Conservation (phyloP, 2,797 vertebrate species). For the Sebastes vulpes region DNA sequence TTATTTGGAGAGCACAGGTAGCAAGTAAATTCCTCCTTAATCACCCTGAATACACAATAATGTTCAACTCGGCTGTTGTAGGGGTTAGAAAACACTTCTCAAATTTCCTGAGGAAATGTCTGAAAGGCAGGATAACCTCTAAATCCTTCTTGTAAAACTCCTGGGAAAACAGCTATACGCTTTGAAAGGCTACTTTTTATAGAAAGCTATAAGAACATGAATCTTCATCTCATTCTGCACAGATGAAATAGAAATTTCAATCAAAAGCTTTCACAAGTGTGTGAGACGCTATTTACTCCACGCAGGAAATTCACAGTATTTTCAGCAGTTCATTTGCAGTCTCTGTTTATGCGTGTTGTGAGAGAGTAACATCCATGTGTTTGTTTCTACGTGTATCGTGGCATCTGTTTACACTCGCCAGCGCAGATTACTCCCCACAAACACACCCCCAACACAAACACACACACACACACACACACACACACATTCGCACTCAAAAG, state of each 20-base stretch:
- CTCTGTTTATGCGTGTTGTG: conserved; percentile 19
- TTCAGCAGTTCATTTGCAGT: conserved; percentile 10
- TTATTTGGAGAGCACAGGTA: conserved; percentile 66
- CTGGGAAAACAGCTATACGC: conserved; percentile 4
- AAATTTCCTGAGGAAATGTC: conserved; percentile 46
- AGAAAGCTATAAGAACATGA: conserved; percentile 28
- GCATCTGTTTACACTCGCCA: conserved; percentile 79
- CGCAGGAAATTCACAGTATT: conserved; percentile 28
- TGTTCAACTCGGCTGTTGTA: conserved; percentile 38
- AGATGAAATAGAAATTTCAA: conserved; percentile 36
- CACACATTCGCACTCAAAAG: conserved; percentile 43
- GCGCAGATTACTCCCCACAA: conserved; percentile 58
- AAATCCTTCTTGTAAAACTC: conserved; percentile 28
- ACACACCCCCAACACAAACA: conserved; percentile 32
- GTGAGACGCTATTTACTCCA: conserved; percentile 35
- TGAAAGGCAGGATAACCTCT: conserved; percentile 56
- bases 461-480: conserved; percentile 12
- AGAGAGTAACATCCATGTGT: conserved; percentile 9
- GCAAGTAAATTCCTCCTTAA: conserved; percentile 60
- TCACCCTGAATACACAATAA: conserved; percentile 58
- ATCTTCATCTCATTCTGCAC: conserved; percentile 15
- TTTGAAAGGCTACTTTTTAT: conserved; percentile 39
- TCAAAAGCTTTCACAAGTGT: conserved; percentile 8
- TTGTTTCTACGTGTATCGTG: conserved; percentile 35
- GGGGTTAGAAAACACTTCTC: conserved; percentile 50